Base-by-base conservation (phyloP, 2,888 invertebrate genomes). In the Andrena marginata region DNA sequence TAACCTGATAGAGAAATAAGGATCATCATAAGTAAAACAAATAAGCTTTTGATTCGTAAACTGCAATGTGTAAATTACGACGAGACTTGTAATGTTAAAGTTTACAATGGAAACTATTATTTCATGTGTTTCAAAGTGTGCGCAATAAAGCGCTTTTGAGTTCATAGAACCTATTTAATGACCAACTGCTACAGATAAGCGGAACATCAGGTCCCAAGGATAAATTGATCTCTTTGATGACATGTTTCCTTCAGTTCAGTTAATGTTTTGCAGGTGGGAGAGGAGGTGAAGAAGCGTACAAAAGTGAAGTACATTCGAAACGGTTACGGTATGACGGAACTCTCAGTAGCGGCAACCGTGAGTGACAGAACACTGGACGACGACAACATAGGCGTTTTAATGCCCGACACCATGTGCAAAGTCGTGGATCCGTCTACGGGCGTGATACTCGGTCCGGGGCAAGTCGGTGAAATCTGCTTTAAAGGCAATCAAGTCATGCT, bases 301-400 rank as follows among this genome's bases (percentile, higher is more conserved):
- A 95, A 95, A 6, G 92, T 96, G 26, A 94, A 95, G 51, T 93
- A 92, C 62, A 95, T 97, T 68, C 95, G 95, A 29, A 97, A 97
- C 93, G 97, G 96, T 4, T 98, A 97, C 91, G 98, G 98, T 0
- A 95, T 98, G 93, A 98, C 97, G 2, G 98, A 98, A 94, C 95
- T 96, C 23, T 96, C 97, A 0, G 94, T 97, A 89, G 95, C 95
- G 20, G 94, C 95, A 63, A 93, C 95, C 0, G 26, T 95, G 13
- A 92, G 94, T 6, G 94, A 94, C 84, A 94, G 89, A 2, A 92
- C 92, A 29, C 88, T 89, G 13, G 90, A 90, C 51, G 95, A 95
- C 0, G 96, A 96, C 6, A 96, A 96, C 48, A 96, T 96, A 68
- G 97, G 97, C 1, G 94, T 94, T 16, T 94, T 97, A 0, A 95